A percentile compares a stretch with the other conserved stretches of the same genome.
phyloP scores from a whole-genome alignment of 2,797 vertebrate genomes.

The Chromis chromis region DNA sequence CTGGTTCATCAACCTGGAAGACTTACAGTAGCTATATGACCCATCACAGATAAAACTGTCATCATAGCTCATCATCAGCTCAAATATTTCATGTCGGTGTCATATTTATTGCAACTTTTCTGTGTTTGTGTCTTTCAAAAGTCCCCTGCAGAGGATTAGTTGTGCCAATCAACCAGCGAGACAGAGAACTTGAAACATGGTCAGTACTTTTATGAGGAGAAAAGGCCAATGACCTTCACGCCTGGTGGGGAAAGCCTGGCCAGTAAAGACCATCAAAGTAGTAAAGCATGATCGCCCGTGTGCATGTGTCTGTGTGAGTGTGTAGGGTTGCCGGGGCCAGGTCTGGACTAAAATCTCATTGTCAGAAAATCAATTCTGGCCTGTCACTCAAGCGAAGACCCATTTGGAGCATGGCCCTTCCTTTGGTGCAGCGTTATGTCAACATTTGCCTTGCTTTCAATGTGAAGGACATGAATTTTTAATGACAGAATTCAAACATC shows the following conservation, averaged over 20 bases:
- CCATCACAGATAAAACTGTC: not conserved
- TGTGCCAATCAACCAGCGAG: conserved; percentile 54
- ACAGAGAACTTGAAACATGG: conserved; percentile 34
- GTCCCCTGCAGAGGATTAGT: conserved; percentile 18
- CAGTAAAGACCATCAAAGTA: conserved; percentile 63
- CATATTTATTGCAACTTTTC: conserved; percentile 27
- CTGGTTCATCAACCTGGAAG: not conserved
- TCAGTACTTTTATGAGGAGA: conserved; percentile 52
- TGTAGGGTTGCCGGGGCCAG: conserved; percentile 3
- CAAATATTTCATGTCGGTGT: not conserved
- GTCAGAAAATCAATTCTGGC: conserved; percentile 65
- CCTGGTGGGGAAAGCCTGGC: conserved; percentile 45
- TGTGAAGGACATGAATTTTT: conserved; percentile 58
- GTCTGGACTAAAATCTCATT: conserved; percentile 55
- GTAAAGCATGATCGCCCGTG: conserved; percentile 26
- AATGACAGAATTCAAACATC: conserved; percentile 63
- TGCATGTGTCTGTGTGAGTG: conserved; percentile 32
- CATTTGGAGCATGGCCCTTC: conserved; percentile 23
- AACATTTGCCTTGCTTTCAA: conserved; percentile 61
- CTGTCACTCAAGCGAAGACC: conserved; percentile 60
- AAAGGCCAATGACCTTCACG: conserved; percentile 68
- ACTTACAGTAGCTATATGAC: not conserved
- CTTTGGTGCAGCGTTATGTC: conserved; percentile 46
- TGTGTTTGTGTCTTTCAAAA: conserved; percentile 35
- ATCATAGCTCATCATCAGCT: not conserved